These are phyloP conservation scores for Taenaris catops DNA, from an alignment of 2,888 invertebrate genomes.

Conservation along the genomic window DNA sequence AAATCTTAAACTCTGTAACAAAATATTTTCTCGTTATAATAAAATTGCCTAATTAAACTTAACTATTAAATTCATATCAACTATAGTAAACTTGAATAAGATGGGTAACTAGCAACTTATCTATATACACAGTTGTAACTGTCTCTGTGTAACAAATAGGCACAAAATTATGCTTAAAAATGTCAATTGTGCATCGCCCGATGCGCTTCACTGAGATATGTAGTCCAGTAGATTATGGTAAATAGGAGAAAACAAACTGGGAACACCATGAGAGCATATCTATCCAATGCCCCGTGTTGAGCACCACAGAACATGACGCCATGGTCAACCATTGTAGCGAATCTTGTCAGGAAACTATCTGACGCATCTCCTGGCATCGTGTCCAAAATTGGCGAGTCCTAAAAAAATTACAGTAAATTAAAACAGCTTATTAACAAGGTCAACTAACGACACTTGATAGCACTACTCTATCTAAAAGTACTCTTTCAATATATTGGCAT, in stretches of 20 bases:
- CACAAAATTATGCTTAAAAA: conserved; percentile 5
- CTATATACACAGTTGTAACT: conserved; percentile 50
- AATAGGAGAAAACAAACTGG: conserved; percentile 80
- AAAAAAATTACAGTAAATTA: conserved; percentile 15
- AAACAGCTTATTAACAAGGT: too few species aligned
- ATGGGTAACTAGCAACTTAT: conserved; percentile 63
- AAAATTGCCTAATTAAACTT: conserved; percentile 7
- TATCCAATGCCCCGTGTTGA: conserved; percentile 80
- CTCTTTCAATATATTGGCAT: too few species aligned
- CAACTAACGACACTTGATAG: too few species aligned
- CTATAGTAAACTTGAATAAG: conserved; percentile 30
- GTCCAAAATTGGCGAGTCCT: conserved; percentile 72
- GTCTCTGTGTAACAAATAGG: conserved; percentile 10
- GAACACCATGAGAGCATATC: conserved; percentile 80
- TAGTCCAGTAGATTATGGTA: conserved; percentile 80
- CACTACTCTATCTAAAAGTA: too few species aligned
- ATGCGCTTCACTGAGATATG: conserved; percentile 80
- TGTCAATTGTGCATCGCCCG: conserved; percentile 42
- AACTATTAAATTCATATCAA: conserved; percentile 12
- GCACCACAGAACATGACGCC: conserved; percentile 82
- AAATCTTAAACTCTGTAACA: not conserved
- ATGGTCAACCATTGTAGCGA: conserved; percentile 66
- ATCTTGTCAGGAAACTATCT: conserved; percentile 40
- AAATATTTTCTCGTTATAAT: too few species aligned
- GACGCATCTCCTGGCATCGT: conserved; percentile 51